Conservation (phyloP, 2,797 vertebrate genomes). For the Siniperca undulata region DNA sequence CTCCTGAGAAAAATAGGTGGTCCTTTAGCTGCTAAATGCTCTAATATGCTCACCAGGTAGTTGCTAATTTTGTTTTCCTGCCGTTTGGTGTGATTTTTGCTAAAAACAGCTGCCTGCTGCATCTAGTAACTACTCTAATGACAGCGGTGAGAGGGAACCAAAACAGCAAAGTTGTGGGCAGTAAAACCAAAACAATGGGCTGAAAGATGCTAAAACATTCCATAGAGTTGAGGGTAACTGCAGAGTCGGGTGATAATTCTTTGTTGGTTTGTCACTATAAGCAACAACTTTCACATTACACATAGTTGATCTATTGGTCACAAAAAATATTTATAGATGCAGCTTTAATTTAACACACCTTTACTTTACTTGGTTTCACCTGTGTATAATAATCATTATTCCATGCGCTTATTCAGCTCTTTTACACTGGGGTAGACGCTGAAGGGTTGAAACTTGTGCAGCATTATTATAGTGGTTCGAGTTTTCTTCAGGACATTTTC, state of each 20-base stretch:
- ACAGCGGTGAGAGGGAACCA: background rate
- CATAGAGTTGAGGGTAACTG: background rate
- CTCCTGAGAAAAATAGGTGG: background rate
- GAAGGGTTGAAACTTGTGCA: background rate
- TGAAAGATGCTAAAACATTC: background rate
- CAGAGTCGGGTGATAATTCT: too few relatives aligned
- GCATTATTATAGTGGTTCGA: background rate
- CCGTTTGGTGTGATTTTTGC: background rate
- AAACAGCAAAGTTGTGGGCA: background rate
- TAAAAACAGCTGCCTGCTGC: background rate
- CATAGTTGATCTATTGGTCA: too few relatives aligned
- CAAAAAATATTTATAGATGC: too few relatives aligned
- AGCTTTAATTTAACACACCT: too few relatives aligned
- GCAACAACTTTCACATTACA: too few relatives aligned
- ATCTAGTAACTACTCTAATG: background rate
- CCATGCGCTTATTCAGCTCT: background rate
- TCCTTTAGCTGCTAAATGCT: too few relatives aligned
- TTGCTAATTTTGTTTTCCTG: background rate
- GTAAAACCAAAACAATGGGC: background rate
- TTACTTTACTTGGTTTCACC: too few relatives aligned
- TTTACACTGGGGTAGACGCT: background rate
- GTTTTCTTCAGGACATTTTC: background rate
- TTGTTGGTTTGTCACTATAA: too few relatives aligned
- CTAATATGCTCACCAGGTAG: background rate
- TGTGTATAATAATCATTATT: background rate